phyloP scores from a whole-genome alignment of 2,113 vertebrate species.

The Sinocyclocheilus anshuiensis region DNA sequence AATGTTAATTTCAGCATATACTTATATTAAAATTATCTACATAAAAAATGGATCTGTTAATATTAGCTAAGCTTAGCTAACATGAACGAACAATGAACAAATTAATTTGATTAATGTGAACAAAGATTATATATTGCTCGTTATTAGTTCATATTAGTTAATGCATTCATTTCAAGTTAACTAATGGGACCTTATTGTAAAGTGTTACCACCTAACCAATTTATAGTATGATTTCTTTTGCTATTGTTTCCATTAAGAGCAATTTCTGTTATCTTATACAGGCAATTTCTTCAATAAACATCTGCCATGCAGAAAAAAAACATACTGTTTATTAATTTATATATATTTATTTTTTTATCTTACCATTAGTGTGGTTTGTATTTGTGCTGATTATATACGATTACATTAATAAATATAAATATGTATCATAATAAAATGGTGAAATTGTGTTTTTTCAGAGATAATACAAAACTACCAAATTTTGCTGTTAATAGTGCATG shows the following conservation, averaged over 20 bases:
- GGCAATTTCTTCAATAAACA: background rate
- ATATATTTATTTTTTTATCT: background rate
- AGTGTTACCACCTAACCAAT: no score
- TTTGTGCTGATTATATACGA: background rate
- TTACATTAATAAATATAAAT: background rate
- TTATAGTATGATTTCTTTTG: background rate
- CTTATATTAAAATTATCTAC: no score
- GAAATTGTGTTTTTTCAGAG: no score
- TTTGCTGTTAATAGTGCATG: no score
- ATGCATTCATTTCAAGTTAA: background rate
- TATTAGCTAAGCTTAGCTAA: no score
- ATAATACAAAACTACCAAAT: no score
- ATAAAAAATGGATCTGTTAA: no score
- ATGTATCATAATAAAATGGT: background rate
- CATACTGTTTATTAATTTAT: background rate
- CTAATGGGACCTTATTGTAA: no score
- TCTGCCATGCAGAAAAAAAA: background rate
- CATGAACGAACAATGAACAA: no score
- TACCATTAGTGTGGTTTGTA: background rate
- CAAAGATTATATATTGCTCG: background rate
- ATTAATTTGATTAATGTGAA: no score
- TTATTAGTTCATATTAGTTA: background rate
- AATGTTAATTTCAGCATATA: no score
- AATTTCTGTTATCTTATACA: background rate
- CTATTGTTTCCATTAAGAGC: background rate